Percentiles rank a stretch among this genome's conserved stretches.
Conservation (phyloP, 2,888 invertebrate genomes). For the Geotrupes spiniger region DNA sequence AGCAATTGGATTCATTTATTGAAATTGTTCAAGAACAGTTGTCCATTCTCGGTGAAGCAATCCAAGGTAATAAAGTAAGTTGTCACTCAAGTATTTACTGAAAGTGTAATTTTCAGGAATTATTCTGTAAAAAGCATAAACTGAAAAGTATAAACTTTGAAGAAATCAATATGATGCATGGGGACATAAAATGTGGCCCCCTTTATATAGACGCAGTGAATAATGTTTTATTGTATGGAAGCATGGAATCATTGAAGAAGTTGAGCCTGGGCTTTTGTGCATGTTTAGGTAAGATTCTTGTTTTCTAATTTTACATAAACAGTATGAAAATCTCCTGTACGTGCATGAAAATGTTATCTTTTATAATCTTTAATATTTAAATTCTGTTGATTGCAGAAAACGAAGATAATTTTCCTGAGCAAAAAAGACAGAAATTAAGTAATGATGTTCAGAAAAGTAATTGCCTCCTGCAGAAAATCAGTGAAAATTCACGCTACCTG, state of each 20-base stretch:
- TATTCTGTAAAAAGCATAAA: constrained; percentile 3
- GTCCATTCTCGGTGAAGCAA: constrained; percentile 14
- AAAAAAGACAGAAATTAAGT: constrained; percentile 6
- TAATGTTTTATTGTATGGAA: constrained; percentile 8
- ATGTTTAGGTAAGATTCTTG: not conserved
- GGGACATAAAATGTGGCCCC: constrained; percentile 3
- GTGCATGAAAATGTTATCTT: too few species aligned
- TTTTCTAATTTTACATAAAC: not conserved
- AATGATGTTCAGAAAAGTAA: too few species aligned
- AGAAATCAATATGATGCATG: constrained; percentile 16
- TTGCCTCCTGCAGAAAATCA: constrained; percentile 8
- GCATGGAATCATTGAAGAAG: constrained; percentile 11
- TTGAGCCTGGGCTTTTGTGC: constrained; percentile 14
- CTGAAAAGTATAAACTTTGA: constrained; percentile 11
- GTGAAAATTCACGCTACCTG: constrained; percentile 9
- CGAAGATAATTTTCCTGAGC: too few species aligned
- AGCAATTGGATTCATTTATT: constrained; percentile 12
- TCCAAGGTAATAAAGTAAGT: constrained; percentile 6
- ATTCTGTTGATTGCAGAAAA: too few species aligned
- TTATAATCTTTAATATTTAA: too few species aligned
- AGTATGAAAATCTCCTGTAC: too few species aligned
- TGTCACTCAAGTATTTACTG: not conserved
- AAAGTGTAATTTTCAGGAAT: constrained; percentile 11
- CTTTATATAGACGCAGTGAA: constrained; percentile 4
- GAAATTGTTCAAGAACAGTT: constrained; percentile 4